Evolutionary conservation across 2,113 vertebrate genomes (phyloP).

Genomic region (Steatornis caripensis): DNA sequence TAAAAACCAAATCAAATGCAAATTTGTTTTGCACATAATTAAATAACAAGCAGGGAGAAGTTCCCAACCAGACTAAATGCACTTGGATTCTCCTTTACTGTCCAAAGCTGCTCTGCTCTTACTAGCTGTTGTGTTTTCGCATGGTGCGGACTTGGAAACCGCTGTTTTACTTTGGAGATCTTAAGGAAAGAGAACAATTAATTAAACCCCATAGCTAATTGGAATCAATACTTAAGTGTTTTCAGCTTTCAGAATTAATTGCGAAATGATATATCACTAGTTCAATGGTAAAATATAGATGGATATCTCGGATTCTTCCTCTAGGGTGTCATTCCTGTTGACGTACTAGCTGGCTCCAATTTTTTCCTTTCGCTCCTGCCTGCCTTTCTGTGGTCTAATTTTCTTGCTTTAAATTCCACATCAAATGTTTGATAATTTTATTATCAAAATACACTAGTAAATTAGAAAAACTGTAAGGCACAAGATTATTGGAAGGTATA

Average conservation of each 20-base stretch:
- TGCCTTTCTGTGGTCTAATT: background rate
- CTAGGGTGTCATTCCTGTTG: slow-evolving; percentile 16
- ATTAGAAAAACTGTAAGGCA: background rate
- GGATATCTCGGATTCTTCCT: slow-evolving; percentile 38
- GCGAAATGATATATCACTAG: slow-evolving; percentile 60
- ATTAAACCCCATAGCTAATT: slow-evolving; percentile 62
- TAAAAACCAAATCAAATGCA: background rate
- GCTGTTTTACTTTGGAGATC: background rate
- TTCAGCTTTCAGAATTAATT: slow-evolving; percentile 65
- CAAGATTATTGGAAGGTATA: background rate
- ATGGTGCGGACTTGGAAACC: background rate
- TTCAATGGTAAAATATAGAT: slow-evolving; percentile 52
- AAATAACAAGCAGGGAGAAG: background rate
- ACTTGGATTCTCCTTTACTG: background rate
- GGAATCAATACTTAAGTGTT: slow-evolving; percentile 68
- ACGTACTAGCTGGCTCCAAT: background rate
- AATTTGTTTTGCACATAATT: background rate
- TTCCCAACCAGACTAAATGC: background rate
- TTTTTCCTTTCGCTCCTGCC: background rate
- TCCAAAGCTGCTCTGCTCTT: background rate
- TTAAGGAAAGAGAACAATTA: slow-evolving; percentile 61
- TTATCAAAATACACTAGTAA: background rate
- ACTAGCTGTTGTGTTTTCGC: background rate
- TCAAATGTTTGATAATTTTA: background rate
- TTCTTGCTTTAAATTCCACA: background rate